Conservation (phyloP, 2,888 invertebrate species). For the Caenorhabditis panamensis region DNA sequence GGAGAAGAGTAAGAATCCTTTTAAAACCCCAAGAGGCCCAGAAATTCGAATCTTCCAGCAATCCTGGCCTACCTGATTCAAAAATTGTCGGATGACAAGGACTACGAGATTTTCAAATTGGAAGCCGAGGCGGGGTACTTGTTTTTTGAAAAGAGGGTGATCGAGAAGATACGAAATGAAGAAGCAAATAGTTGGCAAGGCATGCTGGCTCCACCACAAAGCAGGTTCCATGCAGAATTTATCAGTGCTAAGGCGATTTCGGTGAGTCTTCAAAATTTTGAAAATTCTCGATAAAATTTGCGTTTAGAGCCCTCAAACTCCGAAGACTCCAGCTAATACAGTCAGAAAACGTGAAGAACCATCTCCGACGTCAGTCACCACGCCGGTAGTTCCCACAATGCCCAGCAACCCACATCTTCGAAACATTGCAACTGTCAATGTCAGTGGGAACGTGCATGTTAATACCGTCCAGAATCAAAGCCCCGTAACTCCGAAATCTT, state of each 20-base stretch:
- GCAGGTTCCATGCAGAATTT: constrained; percentile 7
- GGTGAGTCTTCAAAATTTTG: background rate
- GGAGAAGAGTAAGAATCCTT: constrained; percentile 28
- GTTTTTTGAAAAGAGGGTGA: constrained; percentile 42
- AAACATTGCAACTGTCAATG: background rate
- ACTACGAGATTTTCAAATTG: constrained; percentile 49
- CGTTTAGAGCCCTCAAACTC: background rate
- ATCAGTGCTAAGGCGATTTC: background rate
- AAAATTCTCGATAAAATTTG: background rate
- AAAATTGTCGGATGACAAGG: constrained; percentile 31
- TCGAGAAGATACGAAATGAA: constrained; percentile 34
- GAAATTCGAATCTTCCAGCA: no score
- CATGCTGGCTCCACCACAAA: constrained; percentile 42
- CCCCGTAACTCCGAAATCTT: background rate
- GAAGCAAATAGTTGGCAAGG: constrained; percentile 14
- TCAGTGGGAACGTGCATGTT: no score
- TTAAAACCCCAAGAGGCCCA: background rate
- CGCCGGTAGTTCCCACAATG: background rate
- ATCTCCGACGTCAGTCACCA: constrained; percentile 2
- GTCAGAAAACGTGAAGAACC: no score
- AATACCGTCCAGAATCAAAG: no score
- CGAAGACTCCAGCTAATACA: background rate
- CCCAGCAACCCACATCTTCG: background rate
- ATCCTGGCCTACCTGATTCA: constrained; percentile 41
- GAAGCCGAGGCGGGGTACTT: constrained; percentile 28